Evolutionary conservation across 2,113 vertebrate genomes (phyloP), one percentile per base, ranked within the genome.

Genomic region (Vombatus ursinus): DNA sequence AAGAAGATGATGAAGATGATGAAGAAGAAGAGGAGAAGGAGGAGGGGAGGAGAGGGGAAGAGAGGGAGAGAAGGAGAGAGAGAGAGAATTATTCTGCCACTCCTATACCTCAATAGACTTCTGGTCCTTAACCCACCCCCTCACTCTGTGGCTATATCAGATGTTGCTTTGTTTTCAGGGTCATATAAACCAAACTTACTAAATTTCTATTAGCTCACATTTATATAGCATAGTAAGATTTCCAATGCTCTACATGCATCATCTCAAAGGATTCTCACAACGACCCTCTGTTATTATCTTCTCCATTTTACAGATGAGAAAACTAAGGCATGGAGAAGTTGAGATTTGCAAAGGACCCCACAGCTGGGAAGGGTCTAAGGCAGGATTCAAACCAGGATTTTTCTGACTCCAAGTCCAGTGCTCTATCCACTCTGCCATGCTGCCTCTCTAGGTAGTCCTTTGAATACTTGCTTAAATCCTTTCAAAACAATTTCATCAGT

Each of bases 21-120:
- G 11, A 10, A 31, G 10, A 31, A 11, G 11, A 0, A n/a, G 37
- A 5, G 4, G 31, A 3, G 3, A 10, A 37, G 11, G 37, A 2
- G n/a, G 28, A 19, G 37, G 19, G 3, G 37, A 11, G 2, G 3
- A 37, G 23, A 68, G 61, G 19, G 12, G 16, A 0, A 16, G 26
- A 57, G 25, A 28, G 2, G 8, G 54, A 57, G 24, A 26, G 25
- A 8, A 8, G 8, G 11, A 37, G 0, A 9, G 28, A 37, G 31
- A 37, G 31, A 37, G 11, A 22, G 68, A 84, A 44, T 84, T 84
- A 6, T 84, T 1, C n/a, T 84, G 37, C 19, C 6, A 44, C 19
- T 84, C 16, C 68, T 44, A 22, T 84, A 37, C 19, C n/a, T 84
- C 6, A 44, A n/a, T 22, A 8, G n/a, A 84, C 68, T 84, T 84